Evolutionary conservation across 2,797 vertebrate species (phyloP), one percentile per base, ranked within the genome.

Genomic region (Enteromius paludinosus): DNA sequence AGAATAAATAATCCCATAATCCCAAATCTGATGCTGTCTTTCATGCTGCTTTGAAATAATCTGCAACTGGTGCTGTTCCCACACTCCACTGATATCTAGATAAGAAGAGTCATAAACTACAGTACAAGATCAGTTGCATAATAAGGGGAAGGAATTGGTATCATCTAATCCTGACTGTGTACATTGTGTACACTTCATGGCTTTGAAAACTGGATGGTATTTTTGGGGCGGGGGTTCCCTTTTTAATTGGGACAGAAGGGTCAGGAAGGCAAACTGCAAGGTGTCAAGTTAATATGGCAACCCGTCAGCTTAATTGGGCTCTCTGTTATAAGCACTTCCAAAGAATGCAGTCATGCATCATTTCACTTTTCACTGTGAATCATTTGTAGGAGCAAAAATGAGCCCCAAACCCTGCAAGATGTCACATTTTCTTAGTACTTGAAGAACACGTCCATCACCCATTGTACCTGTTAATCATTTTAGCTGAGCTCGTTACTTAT

Each of bases 381-480:
- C 33, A 69, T 70, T 69, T 69, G 64, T 38, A 28, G 18, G 49
- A 25, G 3, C 35, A 30, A 43, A 79, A 52, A 70, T 1, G 5
- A 56, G 49, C 49, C 59, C 2, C 14, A 43, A 78, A 14, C 62
- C 28, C 52, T 82, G 30, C 12, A 78, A 23, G 65, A 35, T 83
- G 70, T 52, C 25, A 33, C 14, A 47, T 56, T 41, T 70, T 68
- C 17, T 66, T 25, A 5, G 5, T 14, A n/a, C 5, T 41, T n/a
- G 20, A 33, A 35, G 20, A 78, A 77, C 18, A 49, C 28, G 14
- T 65, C 38, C 78, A 56, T 81, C 56, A 43, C 38, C 25, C 23
- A 54, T 28, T 0, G 8, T 56, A 79, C 54, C 49, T 83, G 83
- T 88, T 86, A 84, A 89, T 83, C 25, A 85, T 85, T 89, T 80